Evolutionary conservation across 2,888 invertebrate species (phyloP).

Genomic region (Andrena marginata): DNA sequence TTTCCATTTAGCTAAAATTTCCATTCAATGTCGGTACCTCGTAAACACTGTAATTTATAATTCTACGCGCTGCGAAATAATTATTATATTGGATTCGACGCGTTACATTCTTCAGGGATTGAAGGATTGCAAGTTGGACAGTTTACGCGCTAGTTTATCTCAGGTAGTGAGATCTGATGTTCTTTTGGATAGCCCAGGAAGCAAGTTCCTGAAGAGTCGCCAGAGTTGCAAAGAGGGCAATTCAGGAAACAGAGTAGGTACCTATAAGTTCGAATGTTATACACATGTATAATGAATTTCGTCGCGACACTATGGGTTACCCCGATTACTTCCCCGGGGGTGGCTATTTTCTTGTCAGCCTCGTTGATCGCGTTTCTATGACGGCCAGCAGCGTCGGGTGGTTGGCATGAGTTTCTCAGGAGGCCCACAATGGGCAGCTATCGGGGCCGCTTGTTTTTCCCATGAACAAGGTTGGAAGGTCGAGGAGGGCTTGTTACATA

Average conservation of each 20-base stretch:
- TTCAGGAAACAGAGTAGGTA: no score
- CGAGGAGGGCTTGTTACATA: slow-evolving; percentile 54
- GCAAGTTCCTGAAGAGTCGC: no score
- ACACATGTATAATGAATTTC: no score
- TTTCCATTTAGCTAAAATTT: background rate
- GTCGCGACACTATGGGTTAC: background rate
- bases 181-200: no score
- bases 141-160: no score
- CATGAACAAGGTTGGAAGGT: slow-evolving; percentile 54
- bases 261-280: no score
- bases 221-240: no score
- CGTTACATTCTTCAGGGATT: no score
- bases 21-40: background rate
- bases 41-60: background rate
- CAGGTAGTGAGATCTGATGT: no score
- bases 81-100: no score
- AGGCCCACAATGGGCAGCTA: slow-evolving; percentile 45
- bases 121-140: no score
- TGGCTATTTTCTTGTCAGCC: slow-evolving; percentile 40
- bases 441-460: slow-evolving; percentile 53
- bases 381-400: slow-evolving; percentile 7
- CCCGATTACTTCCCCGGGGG: background rate
- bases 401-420: slow-evolving; percentile 49
- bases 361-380: slow-evolving; percentile 56
- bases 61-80: no score